A percentile compares a stretch with the other conserved stretches of the same genome.
phyloP scores from a whole-genome alignment of 2,888 invertebrate genomes.

The Mactromeris polynyma region DNA sequence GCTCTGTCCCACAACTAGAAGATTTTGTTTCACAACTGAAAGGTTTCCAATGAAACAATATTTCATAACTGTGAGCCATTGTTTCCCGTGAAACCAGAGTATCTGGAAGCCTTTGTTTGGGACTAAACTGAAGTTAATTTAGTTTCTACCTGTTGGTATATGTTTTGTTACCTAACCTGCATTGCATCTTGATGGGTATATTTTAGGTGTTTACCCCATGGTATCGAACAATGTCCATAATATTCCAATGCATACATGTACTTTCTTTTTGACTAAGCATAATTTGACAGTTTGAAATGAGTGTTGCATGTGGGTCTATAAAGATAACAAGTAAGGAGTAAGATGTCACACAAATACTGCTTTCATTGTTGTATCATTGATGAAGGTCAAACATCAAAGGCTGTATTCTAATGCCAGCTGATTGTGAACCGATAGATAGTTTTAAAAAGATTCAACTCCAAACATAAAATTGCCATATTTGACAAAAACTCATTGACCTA shows the following conservation, averaged over 20 bases:
- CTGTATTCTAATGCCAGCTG: background rate
- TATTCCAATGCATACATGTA: too few species aligned
- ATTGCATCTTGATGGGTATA: too few species aligned
- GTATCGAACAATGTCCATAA: too few species aligned
- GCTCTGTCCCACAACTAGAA: too few species aligned
- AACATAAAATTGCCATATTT: background rate
- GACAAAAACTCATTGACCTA: conserved; percentile 5
- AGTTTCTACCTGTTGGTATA: too few species aligned
- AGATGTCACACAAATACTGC: background rate
- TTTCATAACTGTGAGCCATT: background rate
- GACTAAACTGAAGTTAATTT: too few species aligned
- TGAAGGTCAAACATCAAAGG: background rate
- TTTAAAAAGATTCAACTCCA: too few species aligned
- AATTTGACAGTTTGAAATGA: too few species aligned
- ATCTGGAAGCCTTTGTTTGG: too few species aligned
- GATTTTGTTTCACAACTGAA: background rate
- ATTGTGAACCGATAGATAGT: background rate
- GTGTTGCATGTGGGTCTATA: background rate
- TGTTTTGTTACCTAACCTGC: too few species aligned
- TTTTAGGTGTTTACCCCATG: too few species aligned
- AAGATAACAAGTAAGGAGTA: background rate
- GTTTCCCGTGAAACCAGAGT: background rate
- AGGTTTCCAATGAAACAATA: background rate
- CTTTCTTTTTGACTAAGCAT: too few species aligned
- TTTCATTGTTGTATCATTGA: background rate